Base-by-base conservation (phyloP, 2,113 vertebrate species). In the Verasper variegatus region DNA sequence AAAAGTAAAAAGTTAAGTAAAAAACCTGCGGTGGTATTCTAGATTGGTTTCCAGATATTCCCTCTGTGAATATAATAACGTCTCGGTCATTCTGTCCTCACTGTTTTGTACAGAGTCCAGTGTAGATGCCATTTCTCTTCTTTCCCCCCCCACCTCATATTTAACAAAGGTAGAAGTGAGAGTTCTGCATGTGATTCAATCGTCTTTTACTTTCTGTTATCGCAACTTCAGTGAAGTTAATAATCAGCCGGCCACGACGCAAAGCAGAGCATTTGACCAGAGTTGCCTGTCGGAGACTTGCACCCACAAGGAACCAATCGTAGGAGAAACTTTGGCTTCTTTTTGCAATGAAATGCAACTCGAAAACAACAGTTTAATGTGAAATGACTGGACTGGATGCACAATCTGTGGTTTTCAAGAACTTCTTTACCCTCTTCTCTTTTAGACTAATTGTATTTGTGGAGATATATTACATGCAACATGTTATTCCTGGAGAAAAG, bases 201-300 rank as follows among this genome's bases (percentile, higher is more conserved):
- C 59, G 52, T 79, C 10, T 72, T 71, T 75, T 75, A 35, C 35
- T 80, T 68, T 68, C 40, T 71, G 88, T 87, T 71, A 86, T 66
- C 74, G 84, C 78, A 91, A 93, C 91, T 92, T 92, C 90, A 93
- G 20, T 92, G 90, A 93, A 93, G 91, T 93, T 86, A 90, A 86
- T 76, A 58, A 71, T 82, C 71, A 76, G n/a, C 60, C 67, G 64
- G 74, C 55, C 17, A 15, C 75, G 21, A 81, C 35, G 71, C 35
- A 80, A 31, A 73, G 55, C 73, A 24, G 13, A 76, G 70, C 74
- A 78, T 87, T 88, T 88, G 80, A 86, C 91, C 89, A 91, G 83
- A 89, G 89, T 87, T 92, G 89, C 88, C 92, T 88, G 86, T 72
- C 78, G 42, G 58, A 86, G 42, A 84, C 60, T 26, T 49, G 23